Percentiles rank a stretch among this genome's conserved stretches.
phyloP scores from a whole-genome alignment of 2,888 invertebrate species.

The Dolomedes plantarius region DNA sequence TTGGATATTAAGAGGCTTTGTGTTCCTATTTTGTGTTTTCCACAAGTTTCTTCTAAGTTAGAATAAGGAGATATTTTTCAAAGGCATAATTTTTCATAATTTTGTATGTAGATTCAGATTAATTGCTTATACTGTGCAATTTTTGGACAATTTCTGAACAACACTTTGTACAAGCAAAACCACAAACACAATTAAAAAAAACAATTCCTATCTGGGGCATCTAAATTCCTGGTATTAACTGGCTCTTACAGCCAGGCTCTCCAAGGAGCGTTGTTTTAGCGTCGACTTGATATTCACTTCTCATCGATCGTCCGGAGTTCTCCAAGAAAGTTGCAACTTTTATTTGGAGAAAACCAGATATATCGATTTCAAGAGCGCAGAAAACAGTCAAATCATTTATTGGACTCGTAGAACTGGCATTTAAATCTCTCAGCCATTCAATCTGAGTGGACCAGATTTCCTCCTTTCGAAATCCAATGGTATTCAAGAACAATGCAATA shows the following conservation, averaged over 20 bases:
- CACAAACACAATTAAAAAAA: too few relatives aligned
- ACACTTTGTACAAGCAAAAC: too few relatives aligned
- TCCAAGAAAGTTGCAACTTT: constrained; percentile 57
- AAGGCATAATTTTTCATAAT: too few relatives aligned
- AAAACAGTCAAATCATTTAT: constrained; percentile 62
- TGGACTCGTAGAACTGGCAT: constrained; percentile 41
- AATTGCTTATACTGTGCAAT: too few relatives aligned
- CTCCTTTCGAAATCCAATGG: constrained; percentile 30
- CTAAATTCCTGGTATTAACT: not conserved
- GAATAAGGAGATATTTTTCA: too few relatives aligned
- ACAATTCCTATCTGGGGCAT: not conserved
- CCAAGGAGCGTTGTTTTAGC: constrained; percentile 24
- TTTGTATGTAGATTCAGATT: too few relatives aligned
- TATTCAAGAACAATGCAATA: constrained; percentile 26
- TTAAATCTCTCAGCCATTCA: constrained; percentile 49
- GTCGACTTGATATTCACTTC: constrained; percentile 28
- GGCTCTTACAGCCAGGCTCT: not conserved
- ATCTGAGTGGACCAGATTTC: constrained; percentile 29
- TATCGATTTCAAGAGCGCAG: not conserved
- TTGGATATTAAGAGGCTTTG: too few relatives aligned
- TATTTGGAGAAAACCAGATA: constrained; percentile 30
- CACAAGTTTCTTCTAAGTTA: too few relatives aligned
- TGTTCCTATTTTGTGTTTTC: too few relatives aligned
- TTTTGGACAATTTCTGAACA: too few relatives aligned
- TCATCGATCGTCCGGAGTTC: constrained; percentile 33